Percentiles rank a stretch among this genome's conserved stretches.
Conservation (phyloP, 2,888 invertebrate species). For the Matsumyia berberina region DNA sequence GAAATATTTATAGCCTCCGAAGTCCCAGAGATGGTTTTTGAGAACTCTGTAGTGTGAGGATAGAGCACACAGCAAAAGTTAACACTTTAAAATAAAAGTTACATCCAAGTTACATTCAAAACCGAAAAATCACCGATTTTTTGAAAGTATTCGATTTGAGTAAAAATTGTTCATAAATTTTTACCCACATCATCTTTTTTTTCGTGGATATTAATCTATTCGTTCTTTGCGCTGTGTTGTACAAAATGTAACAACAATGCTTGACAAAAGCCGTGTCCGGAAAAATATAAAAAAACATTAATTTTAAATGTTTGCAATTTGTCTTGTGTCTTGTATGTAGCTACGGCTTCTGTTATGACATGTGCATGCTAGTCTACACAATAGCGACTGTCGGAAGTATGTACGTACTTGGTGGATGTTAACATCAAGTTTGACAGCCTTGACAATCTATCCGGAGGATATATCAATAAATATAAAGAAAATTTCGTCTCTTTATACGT, state of each 20-base stretch:
- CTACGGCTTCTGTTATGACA: conserved; percentile 14
- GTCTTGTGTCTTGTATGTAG: conserved; percentile 19
- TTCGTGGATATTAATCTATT: conserved; percentile 32
- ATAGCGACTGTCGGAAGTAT: neutral
- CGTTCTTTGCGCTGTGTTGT: conserved; percentile 4
- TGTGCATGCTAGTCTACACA: neutral
- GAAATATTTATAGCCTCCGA: neutral
- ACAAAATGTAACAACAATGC: conserved; percentile 1
- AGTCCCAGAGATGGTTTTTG: neutral
- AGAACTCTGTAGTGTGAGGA: neutral
- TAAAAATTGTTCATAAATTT: conserved; percentile 25
- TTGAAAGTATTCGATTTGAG: neutral
- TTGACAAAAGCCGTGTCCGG: conserved; percentile 19
- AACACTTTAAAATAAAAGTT: too few relatives aligned
- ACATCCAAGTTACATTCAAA: too few relatives aligned
- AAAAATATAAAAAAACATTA: conserved; percentile 28
- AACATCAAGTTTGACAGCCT: neutral
- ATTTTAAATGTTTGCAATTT: conserved; percentile 36
- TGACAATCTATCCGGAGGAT: neutral
- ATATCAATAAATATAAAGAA: neutral
- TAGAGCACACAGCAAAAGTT: too few relatives aligned
- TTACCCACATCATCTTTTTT: conserved; percentile 28
- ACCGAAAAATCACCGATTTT: too few relatives aligned
- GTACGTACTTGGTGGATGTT: conserved; percentile 1
- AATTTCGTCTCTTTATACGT: too few relatives aligned